A percentile compares a stretch with the other conserved stretches of the same genome.
phyloP scores from a whole-genome alignment of 2,888 invertebrate genomes.

The Catocala sponsa region DNA sequence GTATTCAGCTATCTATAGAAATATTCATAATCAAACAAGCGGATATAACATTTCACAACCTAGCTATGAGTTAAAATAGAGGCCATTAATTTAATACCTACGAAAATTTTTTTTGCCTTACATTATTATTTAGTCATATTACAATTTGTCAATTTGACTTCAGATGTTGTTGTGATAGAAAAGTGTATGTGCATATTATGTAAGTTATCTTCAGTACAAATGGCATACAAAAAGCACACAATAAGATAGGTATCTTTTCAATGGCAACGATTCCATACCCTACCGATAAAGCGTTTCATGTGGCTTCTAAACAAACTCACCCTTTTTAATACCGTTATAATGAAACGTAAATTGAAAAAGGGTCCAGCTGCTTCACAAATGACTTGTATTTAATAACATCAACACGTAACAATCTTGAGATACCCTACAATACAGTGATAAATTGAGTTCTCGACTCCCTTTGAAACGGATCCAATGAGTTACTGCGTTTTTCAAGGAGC shows the following conservation, averaged over 20 bases:
- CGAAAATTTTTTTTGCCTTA: too few relatives aligned
- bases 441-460: constrained; percentile 60
- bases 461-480: constrained; percentile 69
- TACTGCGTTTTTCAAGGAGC: constrained; percentile 70
- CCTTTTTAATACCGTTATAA: constrained; percentile 13
- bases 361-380: constrained; percentile 16
- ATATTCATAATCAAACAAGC: too few relatives aligned
- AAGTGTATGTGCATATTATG: not conserved
- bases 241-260: not conserved
- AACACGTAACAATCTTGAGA: constrained; percentile 23
- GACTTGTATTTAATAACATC: constrained; percentile 20
- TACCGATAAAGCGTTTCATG: constrained; percentile 10
- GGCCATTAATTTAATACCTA: too few relatives aligned
- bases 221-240: not conserved
- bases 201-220: not conserved
- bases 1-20: too few relatives aligned
- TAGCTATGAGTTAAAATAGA: too few relatives aligned
- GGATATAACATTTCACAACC: too few relatives aligned
- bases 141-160: too few relatives aligned
- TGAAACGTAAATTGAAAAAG: constrained; percentile 23
- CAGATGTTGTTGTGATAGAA: too few relatives aligned
- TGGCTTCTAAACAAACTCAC: constrained; percentile 9
- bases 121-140: too few relatives aligned
- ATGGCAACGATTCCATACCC: constrained; percentile 4
- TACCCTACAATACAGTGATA: constrained; percentile 54